Base-by-base conservation (phyloP, 2,888 invertebrate species). In the Leptothorax acervorum region DNA sequence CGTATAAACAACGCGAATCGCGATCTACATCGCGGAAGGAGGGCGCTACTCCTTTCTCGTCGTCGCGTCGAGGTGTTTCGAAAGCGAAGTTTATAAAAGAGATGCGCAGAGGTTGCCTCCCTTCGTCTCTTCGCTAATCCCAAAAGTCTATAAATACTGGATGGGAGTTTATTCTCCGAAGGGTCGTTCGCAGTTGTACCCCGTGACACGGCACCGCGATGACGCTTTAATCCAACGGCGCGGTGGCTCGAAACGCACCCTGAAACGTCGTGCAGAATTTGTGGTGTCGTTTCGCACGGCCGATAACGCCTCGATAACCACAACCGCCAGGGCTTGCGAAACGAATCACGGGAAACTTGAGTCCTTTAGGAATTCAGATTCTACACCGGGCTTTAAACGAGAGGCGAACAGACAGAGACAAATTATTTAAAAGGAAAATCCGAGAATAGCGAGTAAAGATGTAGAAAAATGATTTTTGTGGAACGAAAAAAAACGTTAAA, bases 1-100 rank as follows among this genome's bases (percentile, higher is more conserved):
- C 92, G 90, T 92, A 93, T 92, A 93, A 93, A 93, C 93, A 93
- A 92, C 87, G 89, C 83, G 88, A 90, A 93, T 93, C 93, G 93
- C 90, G 92, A 93, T 93, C 91, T 91, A 91, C 85, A 90, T 88
- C 85, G 82, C 89, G 88, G 86, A 89, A 87, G 87, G 89, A 90
- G 87, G 79, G 60, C 65, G 18, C 74, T 53, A 60, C 48, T 78
- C 63, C 15, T 75, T 1, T 74, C 65, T 48, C 39, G 18, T 53
- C 53, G 35, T 15, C 31, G 79, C 63, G 35, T 15, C 31, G 79
- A 84, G 74, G 81, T 74, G 78, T 86, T 86, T 73, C 79, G 78
- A 81, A 82, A 87, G 81, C 63, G 81, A 85, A 85, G 66, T 87
- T 87, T 86, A 86, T 87, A 86, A 89, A 89, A 88, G 88, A 88